Conservation (phyloP, 2,797 vertebrate species). For the Sebastes baramenuke region DNA sequence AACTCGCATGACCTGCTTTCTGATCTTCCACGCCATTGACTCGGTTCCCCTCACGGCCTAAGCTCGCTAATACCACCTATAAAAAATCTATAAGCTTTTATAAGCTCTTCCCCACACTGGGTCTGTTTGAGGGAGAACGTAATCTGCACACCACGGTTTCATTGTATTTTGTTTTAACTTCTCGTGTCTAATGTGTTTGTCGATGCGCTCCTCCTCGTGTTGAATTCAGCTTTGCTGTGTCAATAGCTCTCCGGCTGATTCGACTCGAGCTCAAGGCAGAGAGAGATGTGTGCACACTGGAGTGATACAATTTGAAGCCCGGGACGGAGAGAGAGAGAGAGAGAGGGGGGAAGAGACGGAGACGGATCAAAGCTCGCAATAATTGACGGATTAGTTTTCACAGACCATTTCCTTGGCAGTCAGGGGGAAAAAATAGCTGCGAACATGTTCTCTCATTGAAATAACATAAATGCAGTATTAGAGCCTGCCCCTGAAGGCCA, state of each 20-base stretch:
- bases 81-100: slow-evolving; percentile 69
- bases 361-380: slow-evolving; percentile 24
- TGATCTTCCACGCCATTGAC: slow-evolving; percentile 63
- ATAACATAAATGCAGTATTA: slow-evolving; percentile 21
- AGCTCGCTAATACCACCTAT: slow-evolving; percentile 65
- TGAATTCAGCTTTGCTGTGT: slow-evolving; percentile 46
- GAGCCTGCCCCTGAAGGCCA: slow-evolving; percentile 32
- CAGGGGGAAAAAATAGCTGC: neutral
- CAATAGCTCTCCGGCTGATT: slow-evolving; percentile 47
- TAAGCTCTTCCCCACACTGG: slow-evolving; percentile 54
- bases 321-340: slow-evolving; percentile 2
- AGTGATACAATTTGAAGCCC: slow-evolving; percentile 31
- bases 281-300: slow-evolving; percentile 14
- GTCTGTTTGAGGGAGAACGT: slow-evolving; percentile 35
- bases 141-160: slow-evolving; percentile 43
- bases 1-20: slow-evolving; percentile 57
- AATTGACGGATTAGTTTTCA: slow-evolving; percentile 56
- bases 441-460: slow-evolving; percentile 18
- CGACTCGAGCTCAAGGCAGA: slow-evolving; percentile 15
- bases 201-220: slow-evolving; percentile 45
- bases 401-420: slow-evolving; percentile 52
- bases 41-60: slow-evolving; percentile 41
- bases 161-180: slow-evolving; percentile 63
- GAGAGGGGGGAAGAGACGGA: neutral
- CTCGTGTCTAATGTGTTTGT: slow-evolving; percentile 64